Evolutionary conservation across 2,888 invertebrate genomes (phyloP).

Genomic region (Phengaris alcon): DNA sequence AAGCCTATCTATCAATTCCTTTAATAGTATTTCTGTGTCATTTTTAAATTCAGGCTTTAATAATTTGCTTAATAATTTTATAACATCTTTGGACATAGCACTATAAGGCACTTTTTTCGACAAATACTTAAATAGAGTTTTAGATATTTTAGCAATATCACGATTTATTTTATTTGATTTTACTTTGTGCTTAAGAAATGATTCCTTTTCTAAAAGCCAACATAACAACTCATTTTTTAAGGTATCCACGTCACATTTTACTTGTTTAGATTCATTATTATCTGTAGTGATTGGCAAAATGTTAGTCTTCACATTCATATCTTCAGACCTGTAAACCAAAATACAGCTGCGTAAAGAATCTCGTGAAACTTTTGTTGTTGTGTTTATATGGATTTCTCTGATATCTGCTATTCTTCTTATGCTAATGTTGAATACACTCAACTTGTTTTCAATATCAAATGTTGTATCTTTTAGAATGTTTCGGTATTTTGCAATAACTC

Average conservation of each 20-base stretch:
- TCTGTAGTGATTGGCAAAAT: conserved; percentile 12
- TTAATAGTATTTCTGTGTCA: conserved; percentile 11
- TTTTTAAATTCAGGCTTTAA: conserved; percentile 23
- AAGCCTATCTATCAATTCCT: conserved; percentile 19
- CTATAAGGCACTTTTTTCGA: neutral
- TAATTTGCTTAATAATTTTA: conserved; percentile 8
- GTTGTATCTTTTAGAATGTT: neutral
- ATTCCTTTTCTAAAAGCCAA: conserved; percentile 1
- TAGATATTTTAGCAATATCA: neutral
- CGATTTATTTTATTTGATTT: neutral
- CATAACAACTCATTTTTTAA: neutral
- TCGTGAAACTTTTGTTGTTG: neutral
- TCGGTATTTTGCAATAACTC: neutral
- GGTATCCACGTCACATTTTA: conserved; percentile 26
- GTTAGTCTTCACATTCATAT: conserved; percentile 29
- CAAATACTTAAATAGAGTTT: neutral
- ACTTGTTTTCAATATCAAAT: neutral
- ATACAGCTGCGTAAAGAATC: conserved; percentile 19
- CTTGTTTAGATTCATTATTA: conserved; percentile 26
- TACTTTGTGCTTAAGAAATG: neutral
- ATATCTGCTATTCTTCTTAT: neutral
- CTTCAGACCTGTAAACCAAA: conserved; percentile 36
- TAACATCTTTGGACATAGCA: conserved; percentile 15
- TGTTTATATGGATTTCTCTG: neutral
- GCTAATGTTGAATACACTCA: neutral